Evolutionary conservation across 2,888 invertebrate species (phyloP).

Genomic region (Antheraea yamamai): DNA sequence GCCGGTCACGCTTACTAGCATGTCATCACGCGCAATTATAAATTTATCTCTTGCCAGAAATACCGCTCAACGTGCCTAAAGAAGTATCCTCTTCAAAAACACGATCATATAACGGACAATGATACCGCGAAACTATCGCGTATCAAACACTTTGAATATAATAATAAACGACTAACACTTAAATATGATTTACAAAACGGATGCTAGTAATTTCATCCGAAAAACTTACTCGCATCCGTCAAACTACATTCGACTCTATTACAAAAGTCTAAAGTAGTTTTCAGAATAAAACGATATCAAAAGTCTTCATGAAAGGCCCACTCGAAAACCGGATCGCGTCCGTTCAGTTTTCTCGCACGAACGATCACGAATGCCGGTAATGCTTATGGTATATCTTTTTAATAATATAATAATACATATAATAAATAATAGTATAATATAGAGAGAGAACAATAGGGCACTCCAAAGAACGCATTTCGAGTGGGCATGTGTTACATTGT

Average conservation of each 20-base stretch:
- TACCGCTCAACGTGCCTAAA: too few relatives aligned
- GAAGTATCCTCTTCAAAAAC: too few relatives aligned
- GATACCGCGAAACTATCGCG: neutral
- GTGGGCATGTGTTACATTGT: constrained; percentile 21
- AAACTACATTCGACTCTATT: constrained; percentile 29
- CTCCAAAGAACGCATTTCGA: constrained; percentile 5
- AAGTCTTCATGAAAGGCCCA: constrained; percentile 49
- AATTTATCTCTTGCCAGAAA: too few relatives aligned
- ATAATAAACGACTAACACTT: neutral
- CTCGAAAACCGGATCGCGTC: constrained; percentile 77
- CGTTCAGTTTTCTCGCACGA: constrained; percentile 72
- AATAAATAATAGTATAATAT: constrained; percentile 55
- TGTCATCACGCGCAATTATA: too few relatives aligned
- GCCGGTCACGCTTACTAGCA: too few relatives aligned
- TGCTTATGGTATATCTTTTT: constrained; percentile 74
- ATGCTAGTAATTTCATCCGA: constrained; percentile 51
- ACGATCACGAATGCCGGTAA: constrained; percentile 61
- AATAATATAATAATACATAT: constrained; percentile 67
- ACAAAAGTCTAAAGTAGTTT: constrained; percentile 23
- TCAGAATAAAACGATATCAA: constrained; percentile 23
- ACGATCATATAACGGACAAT: neutral
- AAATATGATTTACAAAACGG: constrained; percentile 46
- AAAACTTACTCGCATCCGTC: constrained; percentile 34
- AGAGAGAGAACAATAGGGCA: constrained; percentile 16
- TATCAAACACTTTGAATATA: neutral